These are phyloP conservation scores for Patella ulyssiponensis DNA, from an alignment of 2,888 invertebrate species.

Conservation along the genomic window DNA sequence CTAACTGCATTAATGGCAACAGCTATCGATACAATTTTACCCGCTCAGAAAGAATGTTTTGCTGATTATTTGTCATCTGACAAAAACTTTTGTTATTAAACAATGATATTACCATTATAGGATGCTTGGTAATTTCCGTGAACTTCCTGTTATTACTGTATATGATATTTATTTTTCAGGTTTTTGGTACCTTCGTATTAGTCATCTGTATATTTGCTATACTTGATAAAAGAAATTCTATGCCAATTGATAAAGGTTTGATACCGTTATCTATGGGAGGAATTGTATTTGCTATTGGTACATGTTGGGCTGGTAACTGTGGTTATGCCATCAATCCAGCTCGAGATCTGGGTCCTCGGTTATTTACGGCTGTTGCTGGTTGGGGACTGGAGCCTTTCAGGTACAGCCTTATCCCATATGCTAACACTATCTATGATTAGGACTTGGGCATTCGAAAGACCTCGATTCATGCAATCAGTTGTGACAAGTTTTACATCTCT, in stretches of 20 bases:
- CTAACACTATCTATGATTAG: no score
- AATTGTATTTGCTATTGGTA: constrained; percentile 71
- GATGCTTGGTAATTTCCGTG: no score
- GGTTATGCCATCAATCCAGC: constrained; percentile 77
- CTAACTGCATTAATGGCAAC: no score
- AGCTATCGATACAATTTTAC: no score
- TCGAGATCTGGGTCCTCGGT: constrained; percentile 75
- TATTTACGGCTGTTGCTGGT: constrained; percentile 74
- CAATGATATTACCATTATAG: no score
- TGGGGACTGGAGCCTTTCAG: constrained; percentile 72
- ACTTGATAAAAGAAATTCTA: constrained; percentile 71
- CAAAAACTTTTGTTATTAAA: no score
- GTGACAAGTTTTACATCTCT: no score
- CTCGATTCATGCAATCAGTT: no score
- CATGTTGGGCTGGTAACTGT: constrained; percentile 74
- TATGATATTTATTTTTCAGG: constrained; percentile 51
- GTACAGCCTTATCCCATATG: constrained; percentile 42
- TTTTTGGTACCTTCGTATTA: constrained; percentile 72
- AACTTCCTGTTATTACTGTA: background rate
- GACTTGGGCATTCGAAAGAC: no score
- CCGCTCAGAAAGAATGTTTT: no score
- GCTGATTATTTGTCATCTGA: no score
- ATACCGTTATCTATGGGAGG: constrained; percentile 71
- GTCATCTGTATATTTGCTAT: constrained; percentile 72
- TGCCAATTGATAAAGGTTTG: constrained; percentile 61